Evolutionary conservation across 2,113 vertebrate species (phyloP), one percentile per base, ranked within the genome.

Genomic region (Laterallus jamaicensis): DNA sequence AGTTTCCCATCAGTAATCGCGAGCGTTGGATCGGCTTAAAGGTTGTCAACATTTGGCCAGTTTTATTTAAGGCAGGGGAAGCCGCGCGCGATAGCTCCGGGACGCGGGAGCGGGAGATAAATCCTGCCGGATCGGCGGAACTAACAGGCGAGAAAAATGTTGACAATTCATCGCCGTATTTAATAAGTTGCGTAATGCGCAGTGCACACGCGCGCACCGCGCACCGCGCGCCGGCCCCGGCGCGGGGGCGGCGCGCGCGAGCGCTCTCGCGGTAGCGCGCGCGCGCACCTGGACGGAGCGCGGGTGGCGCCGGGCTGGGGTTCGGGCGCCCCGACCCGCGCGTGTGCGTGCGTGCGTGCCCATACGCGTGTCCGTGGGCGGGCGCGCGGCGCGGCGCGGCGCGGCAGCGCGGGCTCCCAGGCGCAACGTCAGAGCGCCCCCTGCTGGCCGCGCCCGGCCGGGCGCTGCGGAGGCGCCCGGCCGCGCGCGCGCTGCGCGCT

Each of bases 21-120:
- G 98, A 98, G 98, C 97, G 98, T 97, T 98, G 98, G 98, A 97
- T 98, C 98, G 98, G 97, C 98, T 98, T 98, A 97, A 97, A 98
- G 98, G 98, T 98, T 98, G 98, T 98, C 98, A 99, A 98, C 98
- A 98, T 99, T 98, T 98, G 98, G 98, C 98, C 98, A 98, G 95
- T 98, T 98, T 98, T 98, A 98, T 97, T 98, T 97, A 98, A 97
- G 97, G 96, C 93, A 97, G 97, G 97, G 98, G 98, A 98, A 98
- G 98, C 96, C 98, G 68, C 92, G 94, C 95, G 93, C 97, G 97
- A 97, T 98, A 97, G 97, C 98, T 98, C 44, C 84, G 70, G 98
- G 98, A 98, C 91, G 95, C 94, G 97, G 95, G 97, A 98, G 96
- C 96, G 87, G 89, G 97, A 97, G 97, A 98, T 98, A 99, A 98